phyloP scores from a whole-genome alignment of 2,797 vertebrate species.

The Anomalospiza imberbis region DNA sequence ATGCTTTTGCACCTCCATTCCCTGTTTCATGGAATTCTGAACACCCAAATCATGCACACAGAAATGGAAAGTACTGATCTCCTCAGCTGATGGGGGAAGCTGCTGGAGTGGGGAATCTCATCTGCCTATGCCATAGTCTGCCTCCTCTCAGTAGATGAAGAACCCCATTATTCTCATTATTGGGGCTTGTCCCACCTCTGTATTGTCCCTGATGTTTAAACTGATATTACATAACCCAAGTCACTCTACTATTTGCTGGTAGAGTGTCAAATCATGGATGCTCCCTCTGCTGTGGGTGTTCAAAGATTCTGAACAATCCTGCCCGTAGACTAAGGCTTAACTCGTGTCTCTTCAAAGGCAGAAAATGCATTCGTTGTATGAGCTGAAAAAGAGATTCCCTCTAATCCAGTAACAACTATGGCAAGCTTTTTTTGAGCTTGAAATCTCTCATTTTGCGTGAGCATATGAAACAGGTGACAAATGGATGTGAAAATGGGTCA shows the following conservation, averaged over 20 bases:
- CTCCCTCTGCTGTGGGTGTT: fast-evolving
- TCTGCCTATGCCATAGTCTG: neutral
- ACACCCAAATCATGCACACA: neutral
- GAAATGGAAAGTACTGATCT: neutral
- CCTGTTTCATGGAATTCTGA: neutral
- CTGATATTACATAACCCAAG: neutral
- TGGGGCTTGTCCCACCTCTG: neutral
- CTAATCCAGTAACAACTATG: constrained; percentile 36
- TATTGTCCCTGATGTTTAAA: neutral
- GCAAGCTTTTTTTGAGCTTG: constrained; percentile 22
- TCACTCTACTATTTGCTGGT: neutral
- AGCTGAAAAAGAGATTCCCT: constrained; percentile 46
- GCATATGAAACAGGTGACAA: constrained; percentile 39
- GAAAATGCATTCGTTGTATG: neutral
- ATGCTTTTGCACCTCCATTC: neutral
- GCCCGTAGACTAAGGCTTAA: neutral
- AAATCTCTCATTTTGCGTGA: neutral
- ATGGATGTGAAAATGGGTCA: constrained; percentile 42
- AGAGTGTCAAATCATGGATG: neutral
- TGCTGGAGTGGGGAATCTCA: neutral
- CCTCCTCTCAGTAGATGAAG: neutral
- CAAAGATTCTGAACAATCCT: neutral
- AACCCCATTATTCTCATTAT: neutral
- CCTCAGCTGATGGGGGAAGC: neutral
- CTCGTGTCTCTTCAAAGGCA: neutral